Evolutionary conservation across 2,113 vertebrate species (phyloP).

Genomic region (Zapus hudsonius): DNA sequence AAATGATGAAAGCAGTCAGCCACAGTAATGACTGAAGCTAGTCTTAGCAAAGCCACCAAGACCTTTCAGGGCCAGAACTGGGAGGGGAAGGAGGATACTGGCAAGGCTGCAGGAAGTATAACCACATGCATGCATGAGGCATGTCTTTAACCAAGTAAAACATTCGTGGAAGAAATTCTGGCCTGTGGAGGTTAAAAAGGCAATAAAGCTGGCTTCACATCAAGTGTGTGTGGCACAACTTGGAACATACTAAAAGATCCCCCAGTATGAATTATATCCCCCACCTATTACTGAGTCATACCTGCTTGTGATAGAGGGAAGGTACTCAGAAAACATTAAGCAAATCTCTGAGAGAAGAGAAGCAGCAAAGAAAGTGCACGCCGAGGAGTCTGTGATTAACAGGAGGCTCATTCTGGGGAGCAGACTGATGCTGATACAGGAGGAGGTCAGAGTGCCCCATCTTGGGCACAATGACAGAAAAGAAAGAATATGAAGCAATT

Average conservation of each 20-base stretch:
- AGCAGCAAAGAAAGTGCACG: background rate
- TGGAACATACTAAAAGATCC: background rate
- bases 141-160: background rate
- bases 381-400: background rate
- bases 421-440: background rate
- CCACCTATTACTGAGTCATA: background rate
- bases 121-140: fast-evolving
- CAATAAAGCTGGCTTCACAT: background rate
- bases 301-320: background rate
- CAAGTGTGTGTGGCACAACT: background rate
- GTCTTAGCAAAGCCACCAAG: background rate
- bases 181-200: background rate
- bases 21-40: background rate
- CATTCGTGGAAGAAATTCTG: background rate
- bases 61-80: background rate
- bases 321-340: background rate
- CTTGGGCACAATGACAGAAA: background rate
- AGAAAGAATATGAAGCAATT: background rate
- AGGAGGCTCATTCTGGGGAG: background rate
- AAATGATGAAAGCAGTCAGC: background rate
- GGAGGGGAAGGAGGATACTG: background rate
- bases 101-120: background rate
- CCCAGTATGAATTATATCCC: background rate
- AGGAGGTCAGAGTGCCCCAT: background rate
- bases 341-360: background rate